These are phyloP conservation scores for Cranoglanis bouderius DNA, from an alignment of 2,113 vertebrate genomes.

Conservation along the genomic window DNA sequence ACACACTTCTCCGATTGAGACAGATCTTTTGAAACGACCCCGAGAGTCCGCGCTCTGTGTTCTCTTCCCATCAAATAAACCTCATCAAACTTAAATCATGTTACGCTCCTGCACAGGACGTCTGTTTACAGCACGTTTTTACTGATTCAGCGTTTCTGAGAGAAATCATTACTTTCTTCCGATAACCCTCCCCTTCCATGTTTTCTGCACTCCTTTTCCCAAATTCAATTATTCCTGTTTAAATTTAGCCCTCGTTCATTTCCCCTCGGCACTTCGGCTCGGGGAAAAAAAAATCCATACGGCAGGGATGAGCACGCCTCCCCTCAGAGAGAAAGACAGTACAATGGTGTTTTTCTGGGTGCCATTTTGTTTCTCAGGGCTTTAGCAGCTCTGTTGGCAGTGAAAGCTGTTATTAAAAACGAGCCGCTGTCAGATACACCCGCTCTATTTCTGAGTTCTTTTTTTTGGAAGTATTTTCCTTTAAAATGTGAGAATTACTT, in stretches of 20 bases:
- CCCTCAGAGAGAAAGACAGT: neutral
- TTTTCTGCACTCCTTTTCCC: conserved; percentile 7
- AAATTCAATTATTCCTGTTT: conserved; percentile 28
- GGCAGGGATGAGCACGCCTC: neutral
- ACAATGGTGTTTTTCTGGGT: neutral
- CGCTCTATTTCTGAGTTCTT: too few relatives aligned
- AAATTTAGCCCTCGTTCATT: conserved; percentile 14
- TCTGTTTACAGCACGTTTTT: conserved; percentile 17
- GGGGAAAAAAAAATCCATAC: conserved; percentile 37
- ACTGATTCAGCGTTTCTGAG: conserved; percentile 15
- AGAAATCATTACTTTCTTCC: conserved; percentile 25
- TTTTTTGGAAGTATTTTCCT: neutral
- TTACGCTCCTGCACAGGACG: neutral
- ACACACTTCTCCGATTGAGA: neutral
- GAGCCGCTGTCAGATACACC: neutral
- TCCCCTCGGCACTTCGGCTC: neutral
- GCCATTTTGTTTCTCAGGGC: neutral
- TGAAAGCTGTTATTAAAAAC: neutral
- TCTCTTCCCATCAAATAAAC: neutral
- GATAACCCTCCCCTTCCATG: neutral
- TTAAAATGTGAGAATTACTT: neutral
- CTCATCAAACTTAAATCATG: neutral
- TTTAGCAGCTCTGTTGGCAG: neutral
- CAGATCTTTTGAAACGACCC: neutral
- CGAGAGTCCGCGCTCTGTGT: neutral